These are phyloP conservation scores for Dunckerocampus dactyliophorus DNA, from an alignment of 2,113 vertebrate genomes.

Conservation along the genomic window DNA sequence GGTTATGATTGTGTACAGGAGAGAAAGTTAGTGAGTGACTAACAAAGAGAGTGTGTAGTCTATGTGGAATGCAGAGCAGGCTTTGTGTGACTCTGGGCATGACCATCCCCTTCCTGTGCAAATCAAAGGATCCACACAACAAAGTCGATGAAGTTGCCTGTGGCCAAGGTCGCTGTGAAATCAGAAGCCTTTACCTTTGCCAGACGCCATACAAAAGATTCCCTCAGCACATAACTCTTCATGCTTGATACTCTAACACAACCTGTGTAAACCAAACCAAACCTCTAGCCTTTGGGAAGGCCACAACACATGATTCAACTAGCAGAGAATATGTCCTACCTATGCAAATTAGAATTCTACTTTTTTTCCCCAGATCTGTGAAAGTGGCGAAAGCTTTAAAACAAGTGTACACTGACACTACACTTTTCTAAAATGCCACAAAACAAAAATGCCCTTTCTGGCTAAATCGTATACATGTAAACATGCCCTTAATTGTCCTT, in stretches of 20 bases:
- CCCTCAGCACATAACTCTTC: constrained; percentile 51
- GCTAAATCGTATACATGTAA: too few relatives aligned
- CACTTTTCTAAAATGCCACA: too few relatives aligned
- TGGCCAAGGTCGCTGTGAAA: constrained; percentile 56
- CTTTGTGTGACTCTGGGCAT: constrained; percentile 68
- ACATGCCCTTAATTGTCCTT: too few relatives aligned
- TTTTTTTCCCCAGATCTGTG: too few relatives aligned
- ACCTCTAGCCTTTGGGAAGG: constrained; percentile 38
- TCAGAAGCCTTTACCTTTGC: constrained; percentile 49
- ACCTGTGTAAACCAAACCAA: constrained; percentile 48
- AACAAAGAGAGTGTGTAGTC: constrained; percentile 55
- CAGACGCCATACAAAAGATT: constrained; percentile 57
- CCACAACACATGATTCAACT: constrained; percentile 21
- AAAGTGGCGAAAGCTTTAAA: too few relatives aligned
- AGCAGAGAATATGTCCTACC: constrained; percentile 13
- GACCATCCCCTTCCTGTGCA: constrained; percentile 65
- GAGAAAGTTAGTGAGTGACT: constrained; percentile 55
- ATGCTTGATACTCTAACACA: constrained; percentile 32
- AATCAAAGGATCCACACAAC: constrained; percentile 66
- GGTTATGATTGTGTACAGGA: constrained; percentile 18
- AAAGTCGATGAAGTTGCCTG: constrained; percentile 59
- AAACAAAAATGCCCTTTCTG: too few relatives aligned
- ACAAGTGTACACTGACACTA: too few relatives aligned
- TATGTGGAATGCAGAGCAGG: constrained; percentile 55
- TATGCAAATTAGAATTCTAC: too few relatives aligned